These are phyloP conservation scores for Lacerta agilis DNA, from an alignment of 2,797 vertebrate species.

Conservation along the genomic window DNA sequence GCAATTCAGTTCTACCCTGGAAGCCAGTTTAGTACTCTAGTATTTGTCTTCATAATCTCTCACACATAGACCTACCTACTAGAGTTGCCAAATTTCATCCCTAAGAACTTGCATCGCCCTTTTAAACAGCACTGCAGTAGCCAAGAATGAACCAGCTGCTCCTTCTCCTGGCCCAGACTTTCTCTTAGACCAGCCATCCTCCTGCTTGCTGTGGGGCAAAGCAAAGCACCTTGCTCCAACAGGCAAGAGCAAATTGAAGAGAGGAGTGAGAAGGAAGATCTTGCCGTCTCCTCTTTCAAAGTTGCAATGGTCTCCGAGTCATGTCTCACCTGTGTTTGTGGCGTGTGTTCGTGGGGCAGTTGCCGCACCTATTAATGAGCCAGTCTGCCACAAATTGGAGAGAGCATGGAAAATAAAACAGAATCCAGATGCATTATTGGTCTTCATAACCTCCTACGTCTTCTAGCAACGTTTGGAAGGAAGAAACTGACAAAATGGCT, in stretches of 20 bases:
- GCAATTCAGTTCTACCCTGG: neutral
- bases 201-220: neutral
- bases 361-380: neutral
- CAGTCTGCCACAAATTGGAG: neutral
- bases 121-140: neutral
- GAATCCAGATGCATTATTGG: neutral
- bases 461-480: neutral
- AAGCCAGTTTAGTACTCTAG: neutral
- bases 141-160: neutral
- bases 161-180: neutral
- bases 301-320: neutral
- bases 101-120: neutral
- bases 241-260: neutral
- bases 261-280: neutral
- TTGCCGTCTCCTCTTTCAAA: neutral
- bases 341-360: too few species aligned
- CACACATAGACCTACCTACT: neutral
- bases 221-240: neutral
- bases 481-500: neutral
- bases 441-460: neutral
- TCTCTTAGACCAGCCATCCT: neutral
- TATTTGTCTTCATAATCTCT: neutral
- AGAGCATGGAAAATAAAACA: neutral
- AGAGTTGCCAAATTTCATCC: neutral
- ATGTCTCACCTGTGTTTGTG: neutral